A percentile compares a stretch with the other conserved stretches of the same genome.
These are phyloP conservation scores for Melinaea marsaeus DNA, from an alignment of 2,888 invertebrate species.

Conservation along the genomic window DNA sequence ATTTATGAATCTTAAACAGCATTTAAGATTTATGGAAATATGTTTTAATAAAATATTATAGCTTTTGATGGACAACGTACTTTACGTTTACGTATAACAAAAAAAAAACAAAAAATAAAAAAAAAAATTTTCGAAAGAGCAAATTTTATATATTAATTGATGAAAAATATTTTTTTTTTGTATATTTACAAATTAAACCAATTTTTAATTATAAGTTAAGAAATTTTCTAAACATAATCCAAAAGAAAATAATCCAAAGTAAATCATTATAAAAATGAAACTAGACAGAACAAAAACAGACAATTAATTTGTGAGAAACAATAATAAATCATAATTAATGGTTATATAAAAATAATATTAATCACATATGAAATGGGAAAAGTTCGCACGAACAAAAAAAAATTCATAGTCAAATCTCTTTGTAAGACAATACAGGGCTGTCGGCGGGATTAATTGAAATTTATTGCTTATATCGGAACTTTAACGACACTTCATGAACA, in stretches of 20 bases:
- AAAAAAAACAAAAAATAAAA: too few relatives aligned
- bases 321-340: slow-evolving; percentile 17
- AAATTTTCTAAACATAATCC: too few relatives aligned
- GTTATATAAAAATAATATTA: slow-evolving; percentile 19
- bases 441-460: slow-evolving; percentile 74
- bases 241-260: neutral
- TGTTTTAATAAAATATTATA: too few relatives aligned
- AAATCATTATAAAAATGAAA: slow-evolving; percentile 12
- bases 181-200: too few relatives aligned
- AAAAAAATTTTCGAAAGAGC: too few relatives aligned
- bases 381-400: slow-evolving; percentile 38
- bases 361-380: slow-evolving; percentile 31
- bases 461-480: slow-evolving; percentile 62
- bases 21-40: too few relatives aligned
- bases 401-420: slow-evolving; percentile 59
- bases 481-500: slow-evolving; percentile 48
- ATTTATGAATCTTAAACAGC: slow-evolving; percentile 18
- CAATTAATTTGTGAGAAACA: slow-evolving; percentile 4
- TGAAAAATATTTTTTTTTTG: too few relatives aligned
- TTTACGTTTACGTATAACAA: too few relatives aligned
- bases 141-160: too few relatives aligned
- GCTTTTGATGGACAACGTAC: too few relatives aligned
- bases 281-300: neutral
- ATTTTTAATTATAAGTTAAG: too few relatives aligned
- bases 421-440: slow-evolving; percentile 62